Base-by-base conservation (phyloP, 2,113 vertebrate genomes). In the Zapornia atra region DNA sequence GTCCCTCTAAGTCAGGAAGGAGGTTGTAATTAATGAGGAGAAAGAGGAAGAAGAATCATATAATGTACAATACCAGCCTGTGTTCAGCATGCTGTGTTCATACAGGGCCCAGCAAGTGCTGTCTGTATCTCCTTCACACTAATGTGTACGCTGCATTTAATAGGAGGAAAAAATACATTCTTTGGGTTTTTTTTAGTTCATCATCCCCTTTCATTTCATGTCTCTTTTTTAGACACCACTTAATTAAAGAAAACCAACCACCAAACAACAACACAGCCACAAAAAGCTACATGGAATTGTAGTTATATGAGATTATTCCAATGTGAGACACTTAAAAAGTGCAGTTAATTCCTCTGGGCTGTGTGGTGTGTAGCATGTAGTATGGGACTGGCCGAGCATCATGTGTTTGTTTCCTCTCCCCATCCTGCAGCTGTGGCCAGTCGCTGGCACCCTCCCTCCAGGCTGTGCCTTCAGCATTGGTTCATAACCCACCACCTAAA, bases 1-100 rank as follows among this genome's bases (percentile, higher is more conserved):
- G 73, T 88, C 83, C 82, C 65, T 88, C 80, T 1, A 4, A 77
- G 88, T 89, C 91, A 92, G 92, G 88, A 95, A 95, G 59, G 66
- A 91, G 73, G 51, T 66, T 89, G 50, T 94, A 96, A 92, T 73
- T 91, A 94, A 96, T 94, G 92, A 79, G 73, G 83, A 72, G 91
- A 94, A 93, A 44, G 56, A n/a, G n/a, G n/a, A 86, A 57, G 54
- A 72, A 82, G 91, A 85, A 80, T 73, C 48, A 13, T 76, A 72
- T 77, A 82, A 82, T 63, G 63, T 94, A 95, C 83, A 95, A 92
- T 87, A 87, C 69, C 53, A 85, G 77, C 25, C 70, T 94, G 83
- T 94, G 86, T 95, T 96, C 57, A 38, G 61, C 46, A 12, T 65
- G 16, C 48, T 9, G 9, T 81, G 53, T 46, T 89, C 85, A 36